These are phyloP conservation scores for Chromis chromis DNA, from an alignment of 2,797 vertebrate genomes.

Conservation along the genomic window DNA sequence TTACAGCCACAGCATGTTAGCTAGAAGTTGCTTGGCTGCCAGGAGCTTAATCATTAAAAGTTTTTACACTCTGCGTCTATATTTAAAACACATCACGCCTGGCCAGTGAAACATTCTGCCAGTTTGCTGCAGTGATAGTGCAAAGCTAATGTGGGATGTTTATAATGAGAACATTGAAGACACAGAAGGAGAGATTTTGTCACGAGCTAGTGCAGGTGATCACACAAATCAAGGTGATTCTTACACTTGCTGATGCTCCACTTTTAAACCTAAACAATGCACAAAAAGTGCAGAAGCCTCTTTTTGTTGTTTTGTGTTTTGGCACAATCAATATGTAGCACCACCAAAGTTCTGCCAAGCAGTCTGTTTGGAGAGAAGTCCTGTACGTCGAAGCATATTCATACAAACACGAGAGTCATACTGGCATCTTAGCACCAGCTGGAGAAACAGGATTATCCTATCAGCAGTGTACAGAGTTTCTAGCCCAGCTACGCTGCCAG, in stretches of 20 bases:
- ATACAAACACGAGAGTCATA: slow-evolving; percentile 61
- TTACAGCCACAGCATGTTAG: slow-evolving; percentile 24
- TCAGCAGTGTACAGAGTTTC: slow-evolving; percentile 70
- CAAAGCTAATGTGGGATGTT: slow-evolving; percentile 41
- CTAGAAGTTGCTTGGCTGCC: slow-evolving; percentile 19
- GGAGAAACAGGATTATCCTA: slow-evolving; percentile 74
- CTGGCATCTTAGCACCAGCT: slow-evolving; percentile 71
- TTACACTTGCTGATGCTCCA: slow-evolving; percentile 47
- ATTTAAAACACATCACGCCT: slow-evolving; percentile 15
- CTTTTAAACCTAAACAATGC: slow-evolving; percentile 50
- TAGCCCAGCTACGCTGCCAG: slow-evolving; percentile 57
- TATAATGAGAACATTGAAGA: slow-evolving; percentile 42
- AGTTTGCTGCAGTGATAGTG: slow-evolving; percentile 35
- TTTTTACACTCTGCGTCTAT: slow-evolving; percentile 32
- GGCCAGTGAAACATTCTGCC: slow-evolving; percentile 29
- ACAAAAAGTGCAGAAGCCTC: slow-evolving; percentile 55
- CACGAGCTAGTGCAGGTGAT: slow-evolving; percentile 35
- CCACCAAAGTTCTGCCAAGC: slow-evolving; percentile 65
- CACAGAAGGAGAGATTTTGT: slow-evolving; percentile 32
- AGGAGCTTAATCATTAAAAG: slow-evolving; percentile 26
- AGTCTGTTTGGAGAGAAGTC: slow-evolving; percentile 63
- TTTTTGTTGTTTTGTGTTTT: slow-evolving; percentile 57
- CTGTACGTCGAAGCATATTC: slow-evolving; percentile 58
- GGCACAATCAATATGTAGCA: slow-evolving; percentile 77
- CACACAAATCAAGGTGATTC: slow-evolving; percentile 42